These are phyloP conservation scores for Aculops lycopersici DNA, from an alignment of 1,140 invertebrate genomes.

Conservation along the genomic window DNA sequence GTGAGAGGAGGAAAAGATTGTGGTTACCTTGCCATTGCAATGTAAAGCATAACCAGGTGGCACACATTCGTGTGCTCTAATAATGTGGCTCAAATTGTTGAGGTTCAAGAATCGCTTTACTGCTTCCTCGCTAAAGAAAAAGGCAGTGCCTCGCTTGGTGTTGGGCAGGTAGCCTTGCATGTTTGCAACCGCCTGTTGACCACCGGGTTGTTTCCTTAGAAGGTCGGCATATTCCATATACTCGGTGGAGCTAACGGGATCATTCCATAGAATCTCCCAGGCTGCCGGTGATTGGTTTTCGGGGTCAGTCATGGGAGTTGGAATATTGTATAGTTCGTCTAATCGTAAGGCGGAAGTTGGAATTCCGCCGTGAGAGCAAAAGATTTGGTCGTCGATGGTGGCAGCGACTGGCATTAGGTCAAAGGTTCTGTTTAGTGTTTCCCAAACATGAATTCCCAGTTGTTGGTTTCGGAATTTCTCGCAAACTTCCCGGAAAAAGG, in stretches of 20 bases:
- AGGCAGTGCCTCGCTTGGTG: slow-evolving; percentile 28
- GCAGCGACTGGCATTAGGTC: slow-evolving; percentile 33
- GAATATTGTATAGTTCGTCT: slow-evolving; percentile 24
- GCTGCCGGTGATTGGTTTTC: slow-evolving; percentile 28
- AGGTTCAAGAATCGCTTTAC: slow-evolving; percentile 26
- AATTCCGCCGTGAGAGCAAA: slow-evolving; percentile 38
- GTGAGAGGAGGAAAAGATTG: slow-evolving; percentile 30
- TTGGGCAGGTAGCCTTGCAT: slow-evolving; percentile 29
- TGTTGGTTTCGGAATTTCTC: slow-evolving; percentile 27
- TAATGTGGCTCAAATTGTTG: slow-evolving; percentile 29
- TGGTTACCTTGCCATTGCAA: slow-evolving; percentile 25
- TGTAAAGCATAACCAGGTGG: slow-evolving; percentile 14
- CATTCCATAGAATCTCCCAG: slow-evolving; percentile 44
- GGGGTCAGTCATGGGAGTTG: slow-evolving; percentile 25
- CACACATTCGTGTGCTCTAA: slow-evolving; percentile 35
- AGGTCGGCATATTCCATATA: slow-evolving; percentile 2
- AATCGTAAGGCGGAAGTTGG: slow-evolving; percentile 24
- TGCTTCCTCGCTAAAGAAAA: slow-evolving; percentile 30
- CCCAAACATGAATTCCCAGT: slow-evolving; percentile 27
- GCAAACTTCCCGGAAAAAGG: slow-evolving; percentile 26
- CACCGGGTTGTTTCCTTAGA: background rate
- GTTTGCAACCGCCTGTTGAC: background rate
- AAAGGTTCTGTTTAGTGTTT: slow-evolving; percentile 30
- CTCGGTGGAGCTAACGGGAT: slow-evolving; percentile 22
- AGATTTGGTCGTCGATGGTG: slow-evolving; percentile 27